These are phyloP conservation scores for Heliocidaris tuberculata DNA, from an alignment of 35 echinoderm and acorn worm species.

Conservation along the genomic window DNA sequence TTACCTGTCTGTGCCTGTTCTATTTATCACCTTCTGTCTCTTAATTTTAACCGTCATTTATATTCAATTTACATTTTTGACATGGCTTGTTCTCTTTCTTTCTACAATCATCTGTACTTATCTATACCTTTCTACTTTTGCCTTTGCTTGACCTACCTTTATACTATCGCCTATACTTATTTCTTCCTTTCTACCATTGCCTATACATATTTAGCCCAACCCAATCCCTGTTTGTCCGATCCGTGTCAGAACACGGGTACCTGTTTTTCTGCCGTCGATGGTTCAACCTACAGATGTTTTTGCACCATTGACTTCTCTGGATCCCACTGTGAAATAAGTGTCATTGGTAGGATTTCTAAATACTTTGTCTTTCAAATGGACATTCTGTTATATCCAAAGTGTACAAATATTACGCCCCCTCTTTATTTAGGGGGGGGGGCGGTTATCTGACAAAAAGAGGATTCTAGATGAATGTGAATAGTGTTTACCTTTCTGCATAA, in stretches of 20 bases:
- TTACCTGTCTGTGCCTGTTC: no score
- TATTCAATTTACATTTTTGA: background rate
- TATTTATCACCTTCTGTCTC: no score
- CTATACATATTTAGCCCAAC: background rate
- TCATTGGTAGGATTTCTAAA: background rate
- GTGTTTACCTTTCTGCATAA: no score
- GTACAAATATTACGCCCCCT: no score
- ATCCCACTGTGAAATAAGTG: constrained; percentile 20
- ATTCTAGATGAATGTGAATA: no score
- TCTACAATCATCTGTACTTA: background rate
- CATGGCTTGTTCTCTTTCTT: background rate
- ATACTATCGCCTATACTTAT: background rate
- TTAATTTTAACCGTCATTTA: background rate
- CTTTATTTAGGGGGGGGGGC: no score
- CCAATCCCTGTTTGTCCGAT: constrained; percentile 48
- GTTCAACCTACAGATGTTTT: background rate
- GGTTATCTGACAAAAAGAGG: no score
- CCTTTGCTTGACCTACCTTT: background rate
- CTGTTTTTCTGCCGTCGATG: constrained; percentile 13
- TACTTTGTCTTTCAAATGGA: no score
- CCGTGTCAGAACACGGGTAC: constrained; percentile 51
- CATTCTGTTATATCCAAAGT: no score
- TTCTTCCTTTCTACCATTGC: no score
- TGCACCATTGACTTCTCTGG: background rate
- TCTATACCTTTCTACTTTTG: background rate